These are phyloP conservation scores for Poliocrania exsul DNA, from an alignment of 2,797 vertebrate species.

Conservation along the genomic window DNA sequence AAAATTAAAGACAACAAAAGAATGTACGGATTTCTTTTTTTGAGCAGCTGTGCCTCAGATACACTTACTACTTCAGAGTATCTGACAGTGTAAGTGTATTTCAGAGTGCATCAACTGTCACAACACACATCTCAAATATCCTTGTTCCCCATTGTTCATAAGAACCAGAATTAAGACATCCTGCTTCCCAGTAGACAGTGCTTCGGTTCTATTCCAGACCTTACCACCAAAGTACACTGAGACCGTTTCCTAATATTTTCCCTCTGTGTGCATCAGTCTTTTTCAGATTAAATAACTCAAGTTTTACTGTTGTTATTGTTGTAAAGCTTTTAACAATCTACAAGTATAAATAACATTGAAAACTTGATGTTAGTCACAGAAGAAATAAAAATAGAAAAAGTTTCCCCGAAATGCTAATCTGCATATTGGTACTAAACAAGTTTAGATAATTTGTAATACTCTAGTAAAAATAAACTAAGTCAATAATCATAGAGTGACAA, in stretches of 20 bases:
- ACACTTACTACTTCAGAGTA: background rate
- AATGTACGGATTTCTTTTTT: background rate
- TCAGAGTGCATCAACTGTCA: background rate
- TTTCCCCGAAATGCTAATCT: background rate
- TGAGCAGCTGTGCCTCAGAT: background rate
- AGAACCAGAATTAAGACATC: background rate
- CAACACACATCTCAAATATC: background rate
- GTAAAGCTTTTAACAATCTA: background rate
- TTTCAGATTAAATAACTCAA: background rate
- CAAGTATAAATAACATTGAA: background rate
- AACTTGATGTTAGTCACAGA: background rate
- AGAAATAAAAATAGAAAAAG: background rate
- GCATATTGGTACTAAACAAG: background rate
- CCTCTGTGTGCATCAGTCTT: background rate
- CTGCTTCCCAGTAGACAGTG: background rate
- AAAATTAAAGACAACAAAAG: background rate
- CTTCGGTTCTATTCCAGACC: background rate
- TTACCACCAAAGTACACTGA: fast-evolving
- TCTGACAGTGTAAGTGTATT: background rate
- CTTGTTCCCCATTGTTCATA: background rate
- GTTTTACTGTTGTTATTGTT: background rate
- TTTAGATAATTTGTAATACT: background rate
- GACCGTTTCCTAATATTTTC: background rate
- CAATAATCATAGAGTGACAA: background rate
- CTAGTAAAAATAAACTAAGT: background rate